Evolutionary conservation across 2,888 invertebrate species (phyloP), one percentile per base, ranked within the genome.

Genomic region (Azorinus chamasolen): DNA sequence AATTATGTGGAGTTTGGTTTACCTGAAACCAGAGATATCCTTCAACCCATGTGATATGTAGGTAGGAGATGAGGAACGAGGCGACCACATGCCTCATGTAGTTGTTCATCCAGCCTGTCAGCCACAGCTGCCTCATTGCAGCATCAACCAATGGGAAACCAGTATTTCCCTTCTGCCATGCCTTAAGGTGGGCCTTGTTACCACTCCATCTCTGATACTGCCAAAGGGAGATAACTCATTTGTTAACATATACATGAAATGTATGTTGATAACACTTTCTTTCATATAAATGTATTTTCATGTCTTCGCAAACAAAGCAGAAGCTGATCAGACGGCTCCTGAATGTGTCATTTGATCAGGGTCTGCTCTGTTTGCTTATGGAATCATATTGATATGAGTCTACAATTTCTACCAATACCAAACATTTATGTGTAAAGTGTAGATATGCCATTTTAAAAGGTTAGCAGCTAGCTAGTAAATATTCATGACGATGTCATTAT

Each of bases 1-100:
- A n/a, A n/a, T n/a, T n/a, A n/a, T n/a, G n/a, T n/a, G n/a, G n/a
- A n/a, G n/a, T n/a, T n/a, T n/a, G 16, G 54, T 54, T 39, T 55
- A 85, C 87, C 87, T 87, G 87, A 51, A 87, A 87, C 87, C 87
- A 87, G 22, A 72, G 70, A 61, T 87, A 85, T 22, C 87, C 87
- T 54, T 84, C 83, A 5, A 80, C 72, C 87, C 87, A 87, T 57
- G 85, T 81, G 8, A 87, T 71, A 48, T 84, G 83, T 14, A 87
- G 80, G 70, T 87, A 85, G 12, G 85, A 84, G 58, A 87, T 83
- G 37, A 87, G 82, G 55, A 87, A 87, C n/a, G 84, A 84, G 8
- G 87, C 87, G 41, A 86, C 85, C 14, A 87, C 85, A 66, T 85
- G 85, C 37, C 87, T 64, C 82, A 83, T 84, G 71, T 86, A 86